Conservation (phyloP, 2,888 invertebrate genomes). For the Pachydiplax longipennis region DNA sequence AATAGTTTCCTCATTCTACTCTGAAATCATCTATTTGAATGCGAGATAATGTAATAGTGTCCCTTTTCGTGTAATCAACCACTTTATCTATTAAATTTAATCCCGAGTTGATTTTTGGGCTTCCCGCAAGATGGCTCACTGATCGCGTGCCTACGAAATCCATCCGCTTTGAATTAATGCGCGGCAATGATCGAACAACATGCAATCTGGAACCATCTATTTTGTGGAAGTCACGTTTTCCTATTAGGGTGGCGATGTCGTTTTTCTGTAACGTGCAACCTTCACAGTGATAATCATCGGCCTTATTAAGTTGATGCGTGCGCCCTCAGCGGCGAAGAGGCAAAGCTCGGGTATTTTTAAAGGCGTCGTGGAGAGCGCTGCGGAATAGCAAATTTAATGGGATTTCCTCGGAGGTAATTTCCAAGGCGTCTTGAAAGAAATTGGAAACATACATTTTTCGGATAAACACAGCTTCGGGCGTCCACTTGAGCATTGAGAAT, state of each 20-base stretch:
- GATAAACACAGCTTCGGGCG: too few species aligned
- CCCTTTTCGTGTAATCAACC: neutral
- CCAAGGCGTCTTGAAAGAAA: too few species aligned
- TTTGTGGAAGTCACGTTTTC: neutral
- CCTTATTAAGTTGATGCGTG: neutral
- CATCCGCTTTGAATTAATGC: neutral
- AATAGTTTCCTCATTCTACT: too few species aligned
- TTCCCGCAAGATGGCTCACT: neutral
- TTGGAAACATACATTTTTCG: too few species aligned
- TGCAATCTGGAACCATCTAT: neutral
- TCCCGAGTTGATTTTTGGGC: neutral
- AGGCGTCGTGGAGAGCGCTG: too few species aligned
- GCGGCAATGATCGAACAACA: neutral
- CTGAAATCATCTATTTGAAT: too few species aligned
- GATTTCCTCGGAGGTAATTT: too few species aligned
- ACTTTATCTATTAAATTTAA: neutral
- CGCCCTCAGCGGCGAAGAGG: neutral
- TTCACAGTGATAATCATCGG: neutral
- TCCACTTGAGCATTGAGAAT: too few species aligned
- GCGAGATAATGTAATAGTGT: too few species aligned
- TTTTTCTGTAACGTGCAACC: neutral
- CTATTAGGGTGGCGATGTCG: neutral
- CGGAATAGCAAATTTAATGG: too few species aligned
- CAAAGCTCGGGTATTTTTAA: too few species aligned
- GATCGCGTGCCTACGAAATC: neutral